Conservation (phyloP, 2,888 invertebrate genomes). For the Lacanobia wlatinum region DNA sequence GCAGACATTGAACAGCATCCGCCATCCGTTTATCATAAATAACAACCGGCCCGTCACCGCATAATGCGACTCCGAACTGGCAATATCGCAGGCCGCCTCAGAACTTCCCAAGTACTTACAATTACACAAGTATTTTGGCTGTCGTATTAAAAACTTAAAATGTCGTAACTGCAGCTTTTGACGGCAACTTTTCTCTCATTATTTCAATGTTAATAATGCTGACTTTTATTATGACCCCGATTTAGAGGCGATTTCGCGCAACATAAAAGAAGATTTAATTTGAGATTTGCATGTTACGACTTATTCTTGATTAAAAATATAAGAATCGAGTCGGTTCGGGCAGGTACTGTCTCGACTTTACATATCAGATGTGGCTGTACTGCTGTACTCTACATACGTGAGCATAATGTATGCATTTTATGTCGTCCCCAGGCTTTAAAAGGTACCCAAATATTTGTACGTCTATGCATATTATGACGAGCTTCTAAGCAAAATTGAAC, state of each 20-base stretch:
- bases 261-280: conserved; percentile 57
- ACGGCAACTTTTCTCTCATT: conserved; percentile 9
- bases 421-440: conserved; percentile 2
- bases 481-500: too few species aligned
- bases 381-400: conserved; percentile 26
- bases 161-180: conserved; percentile 23
- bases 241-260: conserved; percentile 35
- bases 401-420: conserved; percentile 14
- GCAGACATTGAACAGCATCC: conserved; percentile 24
- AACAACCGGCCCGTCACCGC: neutral
- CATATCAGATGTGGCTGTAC: conserved; percentile 34
- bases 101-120: conserved; percentile 17
- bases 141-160: conserved; percentile 15
- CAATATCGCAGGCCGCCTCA: neutral
- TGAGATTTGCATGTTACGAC: conserved; percentile 46
- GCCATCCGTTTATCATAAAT: conserved; percentile 2
- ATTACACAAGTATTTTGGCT: conserved; percentile 18
- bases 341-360: conserved; percentile 12
- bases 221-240: conserved; percentile 45
- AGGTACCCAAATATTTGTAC: conserved; percentile 16
- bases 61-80: conserved; percentile 3
- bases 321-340: conserved; percentile 13
- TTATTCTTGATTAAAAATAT: conserved; percentile 51
- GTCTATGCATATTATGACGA: neutral
- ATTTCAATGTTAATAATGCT: conserved; percentile 32